phyloP scores from a whole-genome alignment of 2,113 vertebrate genomes.

The Malurus melanocephalus region DNA sequence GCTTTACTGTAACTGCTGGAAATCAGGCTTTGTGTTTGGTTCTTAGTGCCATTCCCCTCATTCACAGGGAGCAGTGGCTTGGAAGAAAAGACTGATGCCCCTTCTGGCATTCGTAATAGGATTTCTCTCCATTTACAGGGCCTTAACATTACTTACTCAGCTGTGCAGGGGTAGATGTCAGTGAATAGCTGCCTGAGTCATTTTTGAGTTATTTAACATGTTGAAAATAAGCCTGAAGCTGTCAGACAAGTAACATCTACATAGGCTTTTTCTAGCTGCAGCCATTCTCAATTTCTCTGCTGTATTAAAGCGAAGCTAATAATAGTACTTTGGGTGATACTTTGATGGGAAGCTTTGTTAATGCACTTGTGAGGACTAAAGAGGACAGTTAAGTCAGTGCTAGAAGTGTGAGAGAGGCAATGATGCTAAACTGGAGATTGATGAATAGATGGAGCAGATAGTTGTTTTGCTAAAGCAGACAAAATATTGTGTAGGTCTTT shows the following conservation, averaged over 20 bases:
- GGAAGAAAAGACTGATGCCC: conserved; percentile 43
- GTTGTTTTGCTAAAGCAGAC: not conserved
- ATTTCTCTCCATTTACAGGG: conserved; percentile 48
- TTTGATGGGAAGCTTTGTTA: conserved; percentile 7
- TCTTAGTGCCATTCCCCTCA: not conserved
- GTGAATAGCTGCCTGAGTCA: conserved; percentile 32
- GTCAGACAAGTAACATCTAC: conserved; percentile 2
- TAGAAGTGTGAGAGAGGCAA: not conserved
- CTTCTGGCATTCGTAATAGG: conserved; percentile 50
- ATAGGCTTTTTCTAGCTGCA: not conserved
- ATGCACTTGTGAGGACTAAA: not conserved
- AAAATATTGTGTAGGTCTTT: not conserved
- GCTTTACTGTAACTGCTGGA: conserved; percentile 9
- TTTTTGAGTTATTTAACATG: conserved; percentile 45
- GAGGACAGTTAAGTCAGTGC: not conserved
- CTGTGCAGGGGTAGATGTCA: conserved; percentile 29
- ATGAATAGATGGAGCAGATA: not conserved
- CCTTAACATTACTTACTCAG: conserved; percentile 46
- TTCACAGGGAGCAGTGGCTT: conserved; percentile 39
- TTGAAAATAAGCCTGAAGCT: conserved; percentile 40
- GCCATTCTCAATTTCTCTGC: conserved; percentile 8
- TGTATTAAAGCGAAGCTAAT: conserved; percentile 26
- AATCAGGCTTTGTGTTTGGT: conserved; percentile 17
- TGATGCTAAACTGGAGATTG: not conserved
- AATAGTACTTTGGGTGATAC: not conserved